Evolutionary conservation across 2,797 vertebrate species (phyloP), one percentile per base, ranked within the genome.

Genomic region (Crax fasciolata): DNA sequence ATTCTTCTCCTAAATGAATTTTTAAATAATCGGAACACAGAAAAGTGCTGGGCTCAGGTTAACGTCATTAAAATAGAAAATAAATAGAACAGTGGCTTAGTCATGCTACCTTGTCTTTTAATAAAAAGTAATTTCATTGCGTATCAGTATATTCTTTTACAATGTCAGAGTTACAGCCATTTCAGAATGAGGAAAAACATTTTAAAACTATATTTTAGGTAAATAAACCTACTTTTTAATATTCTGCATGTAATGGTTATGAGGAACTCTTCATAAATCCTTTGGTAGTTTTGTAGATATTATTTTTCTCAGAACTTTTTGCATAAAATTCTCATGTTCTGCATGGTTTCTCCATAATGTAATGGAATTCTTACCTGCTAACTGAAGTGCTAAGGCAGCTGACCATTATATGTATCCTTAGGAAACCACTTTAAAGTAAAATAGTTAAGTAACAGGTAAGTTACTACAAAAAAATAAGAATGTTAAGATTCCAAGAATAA

Each of bases 271-370:
- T 91, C 51, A 44, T 79, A 78, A 89, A 90, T 83, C 51, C 28
- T 54, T 52, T 17, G 21, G 41, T 78, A 66, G 39, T 90, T 94
- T 84, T 72, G 49, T 88, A 92, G 87, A 24, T 92, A 49, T 12
- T 58, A 87, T 5, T 78, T 91, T 30, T 20, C 91, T 30, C 39
- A 84, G 83, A 93, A 30, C 19, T n/a, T 63, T 67, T 74, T 23
- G 65, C 30, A 27, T 89, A 65, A 81, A 89, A 88, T 87, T 85
- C 66, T 91, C 25, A 39, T 61, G 73, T 94, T 92, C 79, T 90
- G 73, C 62, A 20, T 92, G 82, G 71, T 81, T 94, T 92, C 84
- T 81, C 52, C 24, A 16, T 78, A 83, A 80, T 25, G 27, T 89
- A 82, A 67, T 87, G 30, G 13, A 16, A 78, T 87, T 91, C 46